Percentiles rank a stretch among this genome's conserved stretches.
Conservation (phyloP, 2,888 invertebrate species). For the Myopa testacea region DNA sequence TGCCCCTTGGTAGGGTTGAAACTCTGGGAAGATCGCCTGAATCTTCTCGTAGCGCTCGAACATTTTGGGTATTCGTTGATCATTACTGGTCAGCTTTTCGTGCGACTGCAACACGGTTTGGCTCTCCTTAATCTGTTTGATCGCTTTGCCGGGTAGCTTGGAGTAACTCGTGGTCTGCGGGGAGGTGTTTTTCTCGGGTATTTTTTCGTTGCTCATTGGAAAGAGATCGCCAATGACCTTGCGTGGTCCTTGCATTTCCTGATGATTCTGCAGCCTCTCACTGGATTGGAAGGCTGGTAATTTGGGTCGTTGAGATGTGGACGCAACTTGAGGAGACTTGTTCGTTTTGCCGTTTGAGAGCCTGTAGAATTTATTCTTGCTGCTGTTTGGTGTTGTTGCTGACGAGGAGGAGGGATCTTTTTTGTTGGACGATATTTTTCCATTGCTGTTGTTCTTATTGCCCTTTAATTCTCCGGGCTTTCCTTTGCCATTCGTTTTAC, state of each 20-base stretch:
- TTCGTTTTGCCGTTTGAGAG: constrained; percentile 53
- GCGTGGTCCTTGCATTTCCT: constrained; percentile 55
- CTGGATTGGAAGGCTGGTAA: constrained; percentile 49
- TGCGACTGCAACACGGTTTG: constrained; percentile 31
- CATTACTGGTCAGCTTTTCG: constrained; percentile 47
- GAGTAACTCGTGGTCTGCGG: constrained; percentile 51
- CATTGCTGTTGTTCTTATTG: constrained; percentile 47
- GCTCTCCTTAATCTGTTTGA: constrained; percentile 67
- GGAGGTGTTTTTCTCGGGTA: constrained; percentile 3
- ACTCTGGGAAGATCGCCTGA: constrained; percentile 81
- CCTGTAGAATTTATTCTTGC: constrained; percentile 65
- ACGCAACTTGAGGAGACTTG: constrained; percentile 35
- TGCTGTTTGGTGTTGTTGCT: constrained; percentile 42
- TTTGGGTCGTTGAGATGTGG: constrained; percentile 46
- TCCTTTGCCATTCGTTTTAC: constrained; percentile 49
- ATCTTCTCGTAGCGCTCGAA: constrained; percentile 82
- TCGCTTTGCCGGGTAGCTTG: constrained; percentile 63
- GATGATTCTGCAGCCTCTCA: constrained; percentile 50
- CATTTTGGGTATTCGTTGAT: constrained; percentile 75
- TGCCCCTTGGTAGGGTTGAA: constrained; percentile 70
- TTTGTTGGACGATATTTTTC: constrained; percentile 51
- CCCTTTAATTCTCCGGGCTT: constrained; percentile 48
- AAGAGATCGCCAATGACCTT: constrained; percentile 59
- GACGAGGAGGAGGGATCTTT: constrained; percentile 48
- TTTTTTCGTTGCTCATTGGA: neutral